Percentiles rank a stretch among this genome's conserved stretches.
Conservation (phyloP, 2,888 invertebrate genomes). For the Drosophila sordidula region DNA sequence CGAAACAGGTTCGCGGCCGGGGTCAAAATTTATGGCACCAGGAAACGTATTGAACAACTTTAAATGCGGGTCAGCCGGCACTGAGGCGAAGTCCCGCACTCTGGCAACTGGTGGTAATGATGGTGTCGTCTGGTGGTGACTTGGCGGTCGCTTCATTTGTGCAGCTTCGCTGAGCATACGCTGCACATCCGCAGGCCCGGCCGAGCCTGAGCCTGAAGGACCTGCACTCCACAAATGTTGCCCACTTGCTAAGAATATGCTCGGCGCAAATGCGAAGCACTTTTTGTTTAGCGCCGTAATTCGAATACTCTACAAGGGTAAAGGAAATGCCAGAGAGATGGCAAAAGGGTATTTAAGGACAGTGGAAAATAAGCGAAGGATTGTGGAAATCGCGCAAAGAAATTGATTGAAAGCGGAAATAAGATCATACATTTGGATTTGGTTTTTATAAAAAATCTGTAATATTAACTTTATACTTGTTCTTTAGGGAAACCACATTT, state of each 20-base stretch:
- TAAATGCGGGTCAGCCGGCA: constrained; percentile 76
- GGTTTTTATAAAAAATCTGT: too few species aligned
- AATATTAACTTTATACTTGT: too few species aligned
- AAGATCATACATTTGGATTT: too few species aligned
- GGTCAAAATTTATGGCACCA: constrained; percentile 80
- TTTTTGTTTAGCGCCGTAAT: constrained; percentile 5
- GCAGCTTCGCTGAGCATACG: constrained; percentile 83
- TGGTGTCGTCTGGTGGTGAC: constrained; percentile 75
- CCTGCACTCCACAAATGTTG: constrained; percentile 52
- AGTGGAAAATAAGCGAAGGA: background rate
- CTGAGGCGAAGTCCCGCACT: background rate
- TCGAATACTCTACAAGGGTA: constrained; percentile 20
- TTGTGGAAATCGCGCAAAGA: background rate
- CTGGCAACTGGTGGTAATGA: constrained; percentile 67
- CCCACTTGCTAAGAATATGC: constrained; percentile 66
- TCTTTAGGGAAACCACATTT: too few species aligned
- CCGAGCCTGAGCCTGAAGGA: constrained; percentile 23
- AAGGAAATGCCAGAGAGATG: background rate
- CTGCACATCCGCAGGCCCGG: constrained; percentile 71
- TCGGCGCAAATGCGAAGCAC: constrained; percentile 30
- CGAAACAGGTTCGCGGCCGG: constrained; percentile 65
- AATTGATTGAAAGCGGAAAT: too few species aligned
- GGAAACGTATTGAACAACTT: constrained; percentile 84
- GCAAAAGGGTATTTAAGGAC: too few species aligned
- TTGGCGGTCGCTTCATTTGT: constrained; percentile 83